phyloP scores from a whole-genome alignment of 2,888 invertebrate species.

The Catocala fraxini region DNA sequence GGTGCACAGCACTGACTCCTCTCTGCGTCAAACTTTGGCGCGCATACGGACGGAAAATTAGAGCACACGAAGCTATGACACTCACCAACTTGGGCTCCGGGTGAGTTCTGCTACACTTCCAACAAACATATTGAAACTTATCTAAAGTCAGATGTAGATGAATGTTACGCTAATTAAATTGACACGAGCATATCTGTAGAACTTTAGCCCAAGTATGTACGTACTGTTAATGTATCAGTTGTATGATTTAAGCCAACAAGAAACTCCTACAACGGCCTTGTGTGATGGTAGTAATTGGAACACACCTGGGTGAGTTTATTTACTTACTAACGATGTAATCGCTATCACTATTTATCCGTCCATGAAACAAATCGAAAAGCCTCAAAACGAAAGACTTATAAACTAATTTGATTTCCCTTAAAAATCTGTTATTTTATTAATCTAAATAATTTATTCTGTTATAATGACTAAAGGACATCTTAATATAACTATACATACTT shows the following conservation, averaged over 20 bases:
- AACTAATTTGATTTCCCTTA: too few species aligned
- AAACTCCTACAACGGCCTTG: constrained; percentile 78
- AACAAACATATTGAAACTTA: neutral
- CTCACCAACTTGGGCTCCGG: constrained; percentile 68
- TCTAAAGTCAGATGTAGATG: too few species aligned
- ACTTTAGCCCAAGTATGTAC: constrained; percentile 1
- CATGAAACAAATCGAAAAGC: neutral
- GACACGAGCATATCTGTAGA: neutral
- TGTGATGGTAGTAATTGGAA: constrained; percentile 80
- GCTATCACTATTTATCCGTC: neutral
- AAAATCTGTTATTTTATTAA: too few species aligned
- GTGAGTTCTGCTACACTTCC: constrained; percentile 43
- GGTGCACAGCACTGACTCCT: constrained; percentile 88
- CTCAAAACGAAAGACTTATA: too few species aligned
- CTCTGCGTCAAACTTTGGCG: constrained; percentile 88
- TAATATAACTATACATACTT: too few species aligned
- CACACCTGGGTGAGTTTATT: constrained; percentile 69
- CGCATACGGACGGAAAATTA: constrained; percentile 77
- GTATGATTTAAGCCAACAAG: constrained; percentile 66
- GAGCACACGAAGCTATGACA: constrained; percentile 69
- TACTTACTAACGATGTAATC: neutral
- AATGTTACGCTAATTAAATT: neutral
- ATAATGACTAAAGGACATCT: too few species aligned
- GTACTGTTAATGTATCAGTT: neutral
- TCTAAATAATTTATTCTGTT: too few species aligned